Conservation (phyloP, 2,797 vertebrate genomes). For the Dermochelys coriacea region DNA sequence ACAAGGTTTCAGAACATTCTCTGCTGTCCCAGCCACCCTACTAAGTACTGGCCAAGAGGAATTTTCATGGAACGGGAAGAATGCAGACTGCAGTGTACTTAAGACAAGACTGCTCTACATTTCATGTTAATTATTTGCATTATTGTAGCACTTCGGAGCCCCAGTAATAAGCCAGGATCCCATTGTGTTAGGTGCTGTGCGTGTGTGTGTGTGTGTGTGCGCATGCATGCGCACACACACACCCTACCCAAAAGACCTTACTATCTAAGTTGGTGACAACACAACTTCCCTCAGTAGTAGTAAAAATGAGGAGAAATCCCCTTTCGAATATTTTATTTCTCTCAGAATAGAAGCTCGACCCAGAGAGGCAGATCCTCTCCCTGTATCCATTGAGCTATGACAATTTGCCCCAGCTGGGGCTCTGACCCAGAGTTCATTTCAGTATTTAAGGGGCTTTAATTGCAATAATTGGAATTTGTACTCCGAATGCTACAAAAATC, state of each 20-base stretch:
- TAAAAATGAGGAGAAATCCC: not conserved
- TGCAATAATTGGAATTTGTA: conserved; percentile 53
- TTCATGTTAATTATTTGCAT: conserved; percentile 11
- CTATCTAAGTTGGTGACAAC: not conserved
- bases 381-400: not conserved
- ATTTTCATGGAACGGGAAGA: not conserved
- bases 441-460: conserved; percentile 21
- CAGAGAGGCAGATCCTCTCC: not conserved
- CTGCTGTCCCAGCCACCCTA: conserved; percentile 37
- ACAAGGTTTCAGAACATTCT: conserved; percentile 54
- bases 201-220: too few relatives aligned
- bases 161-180: not conserved
- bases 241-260: not conserved
- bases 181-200: not conserved
- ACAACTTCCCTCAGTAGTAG: not conserved
- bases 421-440: not conserved
- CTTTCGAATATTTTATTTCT: not conserved
- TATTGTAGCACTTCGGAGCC: not conserved
- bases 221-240: not conserved
- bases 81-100: conserved; percentile 51
- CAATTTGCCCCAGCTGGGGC: not conserved
- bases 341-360: not conserved
- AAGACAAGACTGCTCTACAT: conserved; percentile 48
- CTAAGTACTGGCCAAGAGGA: conserved; percentile 62
- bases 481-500: conserved; percentile 34